Base-by-base conservation (phyloP, 2,113 vertebrate species). In the Pomatorhinus ruficollis region DNA sequence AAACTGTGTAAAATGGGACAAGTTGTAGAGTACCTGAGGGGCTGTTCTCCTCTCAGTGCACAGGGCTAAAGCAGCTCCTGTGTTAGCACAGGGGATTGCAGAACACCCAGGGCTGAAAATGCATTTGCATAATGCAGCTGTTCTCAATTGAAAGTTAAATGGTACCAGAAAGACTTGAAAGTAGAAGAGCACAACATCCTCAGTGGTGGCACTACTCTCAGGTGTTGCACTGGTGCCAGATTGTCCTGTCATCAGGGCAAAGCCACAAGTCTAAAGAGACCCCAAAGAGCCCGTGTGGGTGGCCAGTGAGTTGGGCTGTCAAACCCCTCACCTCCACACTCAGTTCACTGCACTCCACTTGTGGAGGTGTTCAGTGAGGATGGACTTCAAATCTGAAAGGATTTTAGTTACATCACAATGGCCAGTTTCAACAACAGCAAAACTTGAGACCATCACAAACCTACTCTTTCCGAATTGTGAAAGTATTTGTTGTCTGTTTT, bases 41-140 rank as follows among this genome's bases (percentile, higher is more conserved):
- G 21, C 47, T 80, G 74, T 61, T 89, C 40, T 85, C 52, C 59
- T 47, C 17, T 64, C 50, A 21, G 28, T 7, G 19, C 20, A 69
- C 7, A 3, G 33, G 44, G 27, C 42, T 81, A 60, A 61, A 93
- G 42, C 66, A 83, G 19, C 24, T 70, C 21, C 74, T 64, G 27
- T 6, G 0, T 33, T 65, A 66, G 23, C 6, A 0, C 22, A 31
- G 13, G 14, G 25, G 12, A 64, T 30, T 1, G 3, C 22, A 59
- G 54, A 65, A n/a, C 0, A 1, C 10, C 10, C 0, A 0, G 30
- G 37, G 28, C 25, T 80, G 61, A 72, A 83, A 81, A 71, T 15
- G 10, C 22, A 68, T 63, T 83, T 86, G 10, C 27, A 60, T 66
- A 81, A 53, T 0, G 7, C 47, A 83, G 20, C 25, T 19, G 8